Conservation (phyloP, 2,797 vertebrate genomes). For the Sylvilagus floridanus region DNA sequence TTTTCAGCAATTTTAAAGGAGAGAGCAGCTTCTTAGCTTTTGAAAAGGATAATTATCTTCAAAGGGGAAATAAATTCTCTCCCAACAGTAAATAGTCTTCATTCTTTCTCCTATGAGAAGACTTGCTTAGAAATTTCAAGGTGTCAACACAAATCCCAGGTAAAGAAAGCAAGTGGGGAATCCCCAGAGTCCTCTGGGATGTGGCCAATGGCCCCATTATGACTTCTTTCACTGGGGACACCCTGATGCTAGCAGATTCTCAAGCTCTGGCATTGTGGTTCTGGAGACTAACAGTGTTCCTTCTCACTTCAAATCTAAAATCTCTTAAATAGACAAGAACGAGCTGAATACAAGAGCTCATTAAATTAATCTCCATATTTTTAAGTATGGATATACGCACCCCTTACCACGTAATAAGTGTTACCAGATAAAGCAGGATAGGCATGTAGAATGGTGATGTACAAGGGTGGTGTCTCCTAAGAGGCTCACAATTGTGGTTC, state of each 20-base stretch:
- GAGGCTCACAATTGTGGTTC: no score
- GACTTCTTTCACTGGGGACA: fast-evolving
- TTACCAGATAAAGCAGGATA: neutral
- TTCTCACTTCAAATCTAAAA: neutral
- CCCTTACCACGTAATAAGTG: fast-evolving
- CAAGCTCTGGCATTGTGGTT: neutral
- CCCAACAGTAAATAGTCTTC: neutral
- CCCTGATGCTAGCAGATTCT: neutral
- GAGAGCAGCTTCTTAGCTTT: neutral
- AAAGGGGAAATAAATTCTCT: neutral
- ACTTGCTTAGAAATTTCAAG: neutral
- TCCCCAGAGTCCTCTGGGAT: neutral
- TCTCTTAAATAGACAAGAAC: neutral
- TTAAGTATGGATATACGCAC: neutral
- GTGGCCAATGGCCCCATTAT: no score
- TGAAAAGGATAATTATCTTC: constrained; percentile 48
- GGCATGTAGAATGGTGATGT: fast-evolving
- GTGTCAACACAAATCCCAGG: neutral
- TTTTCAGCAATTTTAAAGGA: neutral
- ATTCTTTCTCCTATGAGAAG: neutral
- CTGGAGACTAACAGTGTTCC: neutral
- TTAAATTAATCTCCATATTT: neutral
- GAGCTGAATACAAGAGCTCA: neutral
- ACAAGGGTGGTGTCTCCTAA: neutral
- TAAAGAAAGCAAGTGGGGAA: neutral